Evolutionary conservation across 2,797 vertebrate species (phyloP).

Genomic region (Naso thynnoides): DNA sequence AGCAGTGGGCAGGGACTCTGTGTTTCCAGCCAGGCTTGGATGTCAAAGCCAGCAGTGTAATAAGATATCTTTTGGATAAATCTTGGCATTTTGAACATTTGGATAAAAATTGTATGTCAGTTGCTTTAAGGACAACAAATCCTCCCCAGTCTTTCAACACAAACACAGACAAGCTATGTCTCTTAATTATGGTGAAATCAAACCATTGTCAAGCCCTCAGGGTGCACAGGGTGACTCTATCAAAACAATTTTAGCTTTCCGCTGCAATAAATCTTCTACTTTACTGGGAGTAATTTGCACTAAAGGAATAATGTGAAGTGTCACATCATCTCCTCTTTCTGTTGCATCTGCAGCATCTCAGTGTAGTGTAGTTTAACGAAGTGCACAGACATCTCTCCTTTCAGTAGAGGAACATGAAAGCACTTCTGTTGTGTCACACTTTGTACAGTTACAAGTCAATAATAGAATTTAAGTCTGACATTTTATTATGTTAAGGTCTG

Average conservation of each 20-base stretch:
- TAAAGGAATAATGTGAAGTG: neutral
- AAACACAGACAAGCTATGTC: conserved; percentile 15
- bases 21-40: conserved; percentile 51
- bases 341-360: neutral
- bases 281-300: neutral
- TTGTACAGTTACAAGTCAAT: too few relatives aligned
- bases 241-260: neutral
- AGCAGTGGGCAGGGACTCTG: conserved; percentile 32
- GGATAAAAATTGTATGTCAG: conserved; percentile 46
- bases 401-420: too few relatives aligned
- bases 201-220: neutral
- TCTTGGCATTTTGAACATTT: conserved; percentile 38
- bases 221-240: neutral
- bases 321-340: neutral
- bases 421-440: too few relatives aligned
- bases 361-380: neutral
- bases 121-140: conserved; percentile 45
- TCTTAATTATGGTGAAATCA: conserved; percentile 25
- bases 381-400: too few relatives aligned
- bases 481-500: too few relatives aligned
- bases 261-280: neutral
- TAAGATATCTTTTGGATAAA: conserved; percentile 55
- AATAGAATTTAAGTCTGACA: too few relatives aligned
- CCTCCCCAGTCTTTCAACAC: conserved; percentile 28
- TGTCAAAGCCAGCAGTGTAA: conserved; percentile 55